These are phyloP conservation scores for Zaprionus ornatus DNA, from an alignment of 1,140 invertebrate species.

Conservation along the genomic window DNA sequence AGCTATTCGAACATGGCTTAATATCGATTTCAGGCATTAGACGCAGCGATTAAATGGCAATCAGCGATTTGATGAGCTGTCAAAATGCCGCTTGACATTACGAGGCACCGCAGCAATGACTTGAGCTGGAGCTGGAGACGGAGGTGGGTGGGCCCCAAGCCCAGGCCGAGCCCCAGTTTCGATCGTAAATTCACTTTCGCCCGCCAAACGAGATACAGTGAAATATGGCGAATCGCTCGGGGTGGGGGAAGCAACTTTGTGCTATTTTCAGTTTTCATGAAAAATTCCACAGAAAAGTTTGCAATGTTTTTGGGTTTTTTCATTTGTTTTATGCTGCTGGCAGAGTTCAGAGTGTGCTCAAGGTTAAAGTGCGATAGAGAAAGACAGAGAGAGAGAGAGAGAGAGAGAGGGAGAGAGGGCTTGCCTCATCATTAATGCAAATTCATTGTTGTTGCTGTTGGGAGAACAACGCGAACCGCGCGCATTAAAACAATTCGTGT, in stretches of 20 bases:
- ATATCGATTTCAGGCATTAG: constrained; percentile 47
- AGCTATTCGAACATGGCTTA: constrained; percentile 18
- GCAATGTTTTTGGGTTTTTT: constrained; percentile 40
- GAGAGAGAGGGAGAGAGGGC: neutral
- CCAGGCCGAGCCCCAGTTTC: constrained; percentile 26
- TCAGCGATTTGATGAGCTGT: constrained; percentile 49
- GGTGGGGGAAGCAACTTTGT: constrained; percentile 33
- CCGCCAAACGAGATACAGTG: constrained; percentile 32
- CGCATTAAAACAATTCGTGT: constrained; percentile 71
- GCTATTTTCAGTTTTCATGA: constrained; percentile 50
- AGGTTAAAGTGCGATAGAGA: constrained; percentile 25
- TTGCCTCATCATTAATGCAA: constrained; percentile 79
- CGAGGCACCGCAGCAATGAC: constrained; percentile 2
- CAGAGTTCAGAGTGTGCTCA: constrained; percentile 61
- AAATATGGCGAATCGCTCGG: constrained; percentile 40
- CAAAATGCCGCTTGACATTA: constrained; percentile 41
- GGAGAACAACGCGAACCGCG: constrained; percentile 14
- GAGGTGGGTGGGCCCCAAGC: neutral
- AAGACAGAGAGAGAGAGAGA: neutral
- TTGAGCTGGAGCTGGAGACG: neutral
- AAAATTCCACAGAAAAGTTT: constrained; percentile 40
- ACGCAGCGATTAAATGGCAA: constrained; percentile 42
- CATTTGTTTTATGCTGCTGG: constrained; percentile 71
- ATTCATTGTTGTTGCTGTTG: constrained; percentile 70
- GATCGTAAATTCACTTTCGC: constrained; percentile 77